Evolutionary conservation across 2,797 vertebrate genomes (phyloP), one percentile per base, ranked within the genome.

Genomic region (Huso huso): DNA sequence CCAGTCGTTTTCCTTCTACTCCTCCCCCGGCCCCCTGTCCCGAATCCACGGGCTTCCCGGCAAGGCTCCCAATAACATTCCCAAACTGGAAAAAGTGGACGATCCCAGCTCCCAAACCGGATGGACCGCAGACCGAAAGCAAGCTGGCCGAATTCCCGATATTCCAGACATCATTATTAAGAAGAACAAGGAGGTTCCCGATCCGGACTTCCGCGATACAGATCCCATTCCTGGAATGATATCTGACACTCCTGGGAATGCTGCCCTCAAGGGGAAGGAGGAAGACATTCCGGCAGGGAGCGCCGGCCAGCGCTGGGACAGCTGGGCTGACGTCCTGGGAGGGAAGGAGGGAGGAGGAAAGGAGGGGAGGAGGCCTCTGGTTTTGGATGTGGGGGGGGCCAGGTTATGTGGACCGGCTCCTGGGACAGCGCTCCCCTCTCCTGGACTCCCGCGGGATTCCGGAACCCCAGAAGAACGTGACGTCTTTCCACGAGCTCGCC

Each of bases 401-500:
- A 68, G 13, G 70, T 10, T 0, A 68, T 55, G 67, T 68, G 59
- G 51, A 63, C 0, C 0, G 15, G 1, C 0, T 18, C 62, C 66
- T 0, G 3, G 12, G 12, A 7, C 61, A 37, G 8, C 61, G 7
- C 9, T 0, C 0, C 4, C 6, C 61, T 57, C 15, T 0, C 7
- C 10, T 0, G 68, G 69, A 23, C 50, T 7, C 0, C 8, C 10
- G 7, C 8, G 58, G 76, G 75, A 49, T 74, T 50, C 7, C 77
- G 65, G 2, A 80, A 84, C 3, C n/a, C 69, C 12, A 80, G 83
- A 76, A 88, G 81, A 82, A 87, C 83, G 84, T 90, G 80, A 97
- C 94, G 4, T 94, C 94, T 0, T 98, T 97, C 78, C 91, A 93
- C 0, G 94, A 96, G 82, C 85, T 97, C 73, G 93, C 93, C 1